Evolutionary conservation across 2,888 invertebrate species (phyloP), one percentile per base, ranked within the genome.

Genomic region (Papilio elwesi): DNA sequence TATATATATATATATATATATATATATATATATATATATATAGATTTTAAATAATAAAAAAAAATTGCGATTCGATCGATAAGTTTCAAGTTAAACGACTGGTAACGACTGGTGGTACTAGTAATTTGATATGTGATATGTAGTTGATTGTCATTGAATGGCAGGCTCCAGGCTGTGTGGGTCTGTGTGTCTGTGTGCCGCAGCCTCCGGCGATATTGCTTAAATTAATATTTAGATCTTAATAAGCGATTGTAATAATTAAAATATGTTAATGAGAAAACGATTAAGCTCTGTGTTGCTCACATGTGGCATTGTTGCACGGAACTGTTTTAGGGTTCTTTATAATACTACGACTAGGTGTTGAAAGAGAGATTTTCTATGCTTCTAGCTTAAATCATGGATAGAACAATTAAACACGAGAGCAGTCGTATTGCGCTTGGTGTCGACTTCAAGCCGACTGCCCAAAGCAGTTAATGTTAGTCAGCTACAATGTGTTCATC

Each of bases 321-420:
- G 47, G 43, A 63, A 63, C 16, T 12, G 15, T 43, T 63, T 63
- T 48, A 48, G 16, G 16, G 63, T 63, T 63, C 63, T n/a, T 47
- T 38, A n/a, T 47, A 26, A 26, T 26, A 26, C 26, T 26, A 26
- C 26, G n/a, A n/a, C n/a, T n/a, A n/a, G n/a, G n/a, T n/a, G n/a
- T n/a, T n/a, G n/a, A n/a, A n/a, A 26, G 26, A 26, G 4, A 1
- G 26, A 26, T 4, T 26, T 26, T 26, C 26, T 2, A 26, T 26
- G 26, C 26, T n/a, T n/a, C n/a, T n/a, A n/a, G n/a, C n/a, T n/a
- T n/a, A n/a, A n/a, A n/a, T n/a, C n/a, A n/a, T n/a, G n/a, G n/a
- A n/a, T n/a, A n/a, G n/a, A n/a, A n/a, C n/a, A n/a, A n/a, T n/a
- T n/a, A n/a, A n/a, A n/a, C n/a, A n/a, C n/a, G n/a, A n/a, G n/a